phyloP scores from a whole-genome alignment of 2,113 vertebrate species.

The Vimba vimba region DNA sequence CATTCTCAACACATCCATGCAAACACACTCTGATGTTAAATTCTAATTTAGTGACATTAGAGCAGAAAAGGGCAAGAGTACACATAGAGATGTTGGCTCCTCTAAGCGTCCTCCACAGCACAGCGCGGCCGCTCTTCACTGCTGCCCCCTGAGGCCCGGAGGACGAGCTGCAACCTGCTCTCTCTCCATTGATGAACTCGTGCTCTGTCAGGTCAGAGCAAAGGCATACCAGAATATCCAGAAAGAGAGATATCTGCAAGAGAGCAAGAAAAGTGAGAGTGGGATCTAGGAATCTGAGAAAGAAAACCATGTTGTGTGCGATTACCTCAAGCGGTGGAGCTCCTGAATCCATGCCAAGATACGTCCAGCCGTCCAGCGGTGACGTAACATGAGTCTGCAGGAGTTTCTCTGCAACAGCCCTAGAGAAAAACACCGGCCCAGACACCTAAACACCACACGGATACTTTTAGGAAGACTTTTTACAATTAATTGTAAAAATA shows the following conservation, averaged over 20 bases:
- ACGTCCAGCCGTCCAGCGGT: slow-evolving; percentile 93
- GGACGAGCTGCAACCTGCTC: slow-evolving; percentile 64
- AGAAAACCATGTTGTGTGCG: background rate
- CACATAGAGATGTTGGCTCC: slow-evolving; percentile 81
- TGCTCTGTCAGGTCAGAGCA: slow-evolving; percentile 77
- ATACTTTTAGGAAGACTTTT: background rate
- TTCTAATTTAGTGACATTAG: background rate
- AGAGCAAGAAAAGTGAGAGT: background rate
- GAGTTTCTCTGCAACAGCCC: slow-evolving; percentile 85
- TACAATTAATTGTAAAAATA: too few relatives aligned
- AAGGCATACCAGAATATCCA: slow-evolving; percentile 90
- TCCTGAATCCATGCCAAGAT: slow-evolving; percentile 93
- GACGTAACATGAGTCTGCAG: slow-evolving; percentile 87
- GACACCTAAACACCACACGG: slow-evolving; percentile 80
- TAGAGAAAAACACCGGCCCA: slow-evolving; percentile 89
- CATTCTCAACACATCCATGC: background rate
- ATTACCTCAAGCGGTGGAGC: slow-evolving; percentile 87
- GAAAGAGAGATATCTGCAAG: slow-evolving; percentile 89
- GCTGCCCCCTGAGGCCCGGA: slow-evolving; percentile 50
- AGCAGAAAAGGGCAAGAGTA: slow-evolving; percentile 55
- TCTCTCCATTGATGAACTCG: slow-evolving; percentile 75
- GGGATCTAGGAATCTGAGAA: background rate
- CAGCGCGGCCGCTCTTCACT: slow-evolving; percentile 72
- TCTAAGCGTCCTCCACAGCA: slow-evolving; percentile 87
- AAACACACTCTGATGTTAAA: too few relatives aligned